Evolutionary conservation across 23 tunicate genomes (phyloP).

Genomic region (Halocynthia roretzi): DNA sequence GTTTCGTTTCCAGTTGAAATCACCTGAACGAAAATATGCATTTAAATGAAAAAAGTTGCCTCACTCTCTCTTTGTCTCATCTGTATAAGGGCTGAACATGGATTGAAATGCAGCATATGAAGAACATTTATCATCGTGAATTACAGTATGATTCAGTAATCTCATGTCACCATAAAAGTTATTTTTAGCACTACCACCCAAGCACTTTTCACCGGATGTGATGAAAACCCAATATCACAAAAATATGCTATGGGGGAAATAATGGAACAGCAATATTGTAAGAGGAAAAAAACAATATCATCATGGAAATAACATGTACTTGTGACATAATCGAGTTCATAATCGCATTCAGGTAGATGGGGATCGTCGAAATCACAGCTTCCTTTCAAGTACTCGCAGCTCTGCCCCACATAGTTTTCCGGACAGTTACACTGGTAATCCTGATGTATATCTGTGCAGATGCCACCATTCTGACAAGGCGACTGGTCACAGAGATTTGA

Average conservation of each 20-base stretch:
- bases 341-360: slow-evolving; percentile 23
- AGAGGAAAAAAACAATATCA: too few species aligned
- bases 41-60: too few species aligned
- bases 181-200: too few species aligned
- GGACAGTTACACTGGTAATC: slow-evolving; percentile 37
- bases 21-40: slow-evolving; percentile 16
- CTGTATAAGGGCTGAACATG: too few species aligned
- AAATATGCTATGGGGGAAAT: too few species aligned
- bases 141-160: too few species aligned
- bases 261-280: too few species aligned
- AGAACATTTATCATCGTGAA: background rate
- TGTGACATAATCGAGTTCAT: slow-evolving; percentile 11
- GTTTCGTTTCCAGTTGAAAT: slow-evolving; percentile 31
- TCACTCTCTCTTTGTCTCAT: too few species aligned
- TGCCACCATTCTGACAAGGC: slow-evolving; percentile 55
- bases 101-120: background rate
- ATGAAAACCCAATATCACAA: too few species aligned
- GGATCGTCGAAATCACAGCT: slow-evolving; percentile 80
- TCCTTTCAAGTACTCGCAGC: slow-evolving; percentile 64
- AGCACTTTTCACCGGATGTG: too few species aligned
- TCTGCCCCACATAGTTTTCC: slow-evolving; percentile 29
- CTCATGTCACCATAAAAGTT: too few species aligned
- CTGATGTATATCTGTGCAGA: slow-evolving; percentile 45
- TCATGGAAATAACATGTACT: too few species aligned
- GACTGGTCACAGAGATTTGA: slow-evolving; percentile 4